These are phyloP conservation scores for Drosophila anomalipes DNA, from an alignment of 2,888 invertebrate genomes.

Conservation along the genomic window DNA sequence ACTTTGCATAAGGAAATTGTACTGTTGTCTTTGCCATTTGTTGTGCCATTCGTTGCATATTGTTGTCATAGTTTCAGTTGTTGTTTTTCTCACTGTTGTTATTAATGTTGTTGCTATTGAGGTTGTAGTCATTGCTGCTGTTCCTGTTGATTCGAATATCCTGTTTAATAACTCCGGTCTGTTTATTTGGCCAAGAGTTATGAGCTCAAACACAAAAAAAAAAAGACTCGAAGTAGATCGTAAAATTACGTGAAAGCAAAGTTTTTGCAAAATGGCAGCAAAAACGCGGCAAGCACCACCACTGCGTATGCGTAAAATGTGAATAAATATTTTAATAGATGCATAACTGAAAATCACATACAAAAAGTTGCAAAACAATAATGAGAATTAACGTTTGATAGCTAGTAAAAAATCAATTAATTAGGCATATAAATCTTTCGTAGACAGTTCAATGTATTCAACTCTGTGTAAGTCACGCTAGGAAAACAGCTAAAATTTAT, in stretches of 20 bases:
- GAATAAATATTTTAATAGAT: neutral
- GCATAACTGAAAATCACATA: neutral
- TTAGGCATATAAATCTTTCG: neutral
- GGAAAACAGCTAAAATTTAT: neutral
- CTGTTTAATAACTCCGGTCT: slow-evolving; percentile 75
- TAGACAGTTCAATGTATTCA: neutral
- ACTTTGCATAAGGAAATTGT: slow-evolving; percentile 81
- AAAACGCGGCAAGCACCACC: neutral
- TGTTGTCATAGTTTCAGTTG: slow-evolving; percentile 55
- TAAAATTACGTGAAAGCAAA: slow-evolving; percentile 47
- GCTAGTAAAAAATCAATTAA: neutral
- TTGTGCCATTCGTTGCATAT: slow-evolving; percentile 58
- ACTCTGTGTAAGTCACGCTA: neutral
- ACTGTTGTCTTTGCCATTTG: slow-evolving; percentile 69
- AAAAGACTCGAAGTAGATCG: slow-evolving; percentile 27
- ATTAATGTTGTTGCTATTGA: slow-evolving; percentile 34
- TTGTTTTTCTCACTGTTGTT: slow-evolving; percentile 30
- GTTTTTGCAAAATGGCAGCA: neutral
- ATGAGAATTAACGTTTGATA: neutral
- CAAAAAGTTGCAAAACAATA: neutral
- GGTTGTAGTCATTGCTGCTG: slow-evolving; percentile 43
- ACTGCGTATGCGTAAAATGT: slow-evolving; percentile 33
- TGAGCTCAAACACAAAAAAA: slow-evolving; percentile 33
- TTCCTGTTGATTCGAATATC: slow-evolving; percentile 74
- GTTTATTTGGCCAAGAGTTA: slow-evolving; percentile 75